These are phyloP conservation scores for Sebastes oblongus DNA, from an alignment of 2,797 vertebrate species.

Conservation along the genomic window DNA sequence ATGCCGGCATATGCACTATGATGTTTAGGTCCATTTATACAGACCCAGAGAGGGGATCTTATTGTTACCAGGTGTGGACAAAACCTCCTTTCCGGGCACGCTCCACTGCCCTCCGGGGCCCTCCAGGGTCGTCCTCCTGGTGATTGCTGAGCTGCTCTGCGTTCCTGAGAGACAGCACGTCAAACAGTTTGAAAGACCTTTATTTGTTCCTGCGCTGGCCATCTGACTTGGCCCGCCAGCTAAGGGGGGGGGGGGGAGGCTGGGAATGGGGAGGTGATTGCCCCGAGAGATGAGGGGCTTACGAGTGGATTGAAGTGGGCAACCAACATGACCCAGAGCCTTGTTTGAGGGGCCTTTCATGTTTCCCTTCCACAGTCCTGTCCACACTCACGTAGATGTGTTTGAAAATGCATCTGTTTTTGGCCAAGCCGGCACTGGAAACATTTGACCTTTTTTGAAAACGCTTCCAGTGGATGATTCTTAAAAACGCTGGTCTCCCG, in stretches of 20 bases:
- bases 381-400: not conserved
- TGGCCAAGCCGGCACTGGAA: not conserved
- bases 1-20: constrained; percentile 26
- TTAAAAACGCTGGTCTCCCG: not conserved
- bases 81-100: constrained; percentile 10
- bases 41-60: constrained; percentile 12
- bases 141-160: constrained; percentile 32
- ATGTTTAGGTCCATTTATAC: constrained; percentile 32
- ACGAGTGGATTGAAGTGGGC: constrained; percentile 22
- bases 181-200: constrained; percentile 46
- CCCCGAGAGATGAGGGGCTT: constrained; percentile 8
- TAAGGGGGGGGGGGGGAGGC: not conserved
- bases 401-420: constrained; percentile 9
- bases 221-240: constrained; percentile 1
- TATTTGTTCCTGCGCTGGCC: constrained; percentile 45
- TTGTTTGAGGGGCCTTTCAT: constrained; percentile 26
- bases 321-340: constrained; percentile 17
- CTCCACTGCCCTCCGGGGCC: not conserved
- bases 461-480: not conserved
- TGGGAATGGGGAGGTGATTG: constrained; percentile 20
- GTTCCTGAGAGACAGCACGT: constrained; percentile 50
- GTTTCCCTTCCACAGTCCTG: constrained; percentile 1
- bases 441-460: not conserved
- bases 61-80: constrained; percentile 16
- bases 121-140: constrained; percentile 4